Conservation (phyloP, 2,888 invertebrate species). For the Sinopyrophorus schimmeli region DNA sequence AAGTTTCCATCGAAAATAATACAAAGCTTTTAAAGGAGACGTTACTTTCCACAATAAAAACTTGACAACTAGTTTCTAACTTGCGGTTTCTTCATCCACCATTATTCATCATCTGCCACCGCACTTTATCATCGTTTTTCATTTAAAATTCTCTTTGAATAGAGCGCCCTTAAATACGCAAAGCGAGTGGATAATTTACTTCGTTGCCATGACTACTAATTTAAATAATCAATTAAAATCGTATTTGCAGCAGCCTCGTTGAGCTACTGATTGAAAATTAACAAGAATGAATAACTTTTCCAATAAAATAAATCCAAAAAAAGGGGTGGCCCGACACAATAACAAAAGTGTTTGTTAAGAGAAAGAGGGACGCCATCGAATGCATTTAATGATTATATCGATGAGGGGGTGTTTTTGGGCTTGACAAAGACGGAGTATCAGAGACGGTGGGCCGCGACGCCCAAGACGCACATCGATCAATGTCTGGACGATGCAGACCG, state of each 20-base stretch:
- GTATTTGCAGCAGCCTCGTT: no score
- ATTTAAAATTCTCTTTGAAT: constrained; percentile 6
- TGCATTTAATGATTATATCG: constrained; percentile 42
- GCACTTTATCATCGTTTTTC: constrained; percentile 13
- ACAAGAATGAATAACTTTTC: no score
- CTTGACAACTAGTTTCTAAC: constrained; percentile 14
- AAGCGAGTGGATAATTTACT: no score
- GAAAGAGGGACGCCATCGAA: no score
- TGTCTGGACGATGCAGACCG: constrained; percentile 58
- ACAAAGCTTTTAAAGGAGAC: constrained; percentile 12
- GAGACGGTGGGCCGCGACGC: constrained; percentile 62
- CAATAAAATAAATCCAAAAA: no score
- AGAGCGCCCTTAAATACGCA: constrained; percentile 1
- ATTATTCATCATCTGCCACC: constrained; percentile 8
- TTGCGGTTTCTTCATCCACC: constrained; percentile 10
- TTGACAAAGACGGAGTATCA: constrained; percentile 32
- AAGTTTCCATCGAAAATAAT: constrained; percentile 18
- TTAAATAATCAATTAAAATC: no score
- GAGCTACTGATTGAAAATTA: no score
- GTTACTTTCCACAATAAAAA: constrained; percentile 13
- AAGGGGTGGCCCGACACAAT: background rate
- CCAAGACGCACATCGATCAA: constrained; percentile 70
- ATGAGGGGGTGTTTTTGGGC: constrained; percentile 26
- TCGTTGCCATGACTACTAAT: no score
- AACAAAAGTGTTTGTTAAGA: background rate